Evolutionary conservation across 92 coral and sea anemone genomes (phyloP), one percentile per base, ranked within the genome.

Genomic region (Palythoa caribaeorum): DNA sequence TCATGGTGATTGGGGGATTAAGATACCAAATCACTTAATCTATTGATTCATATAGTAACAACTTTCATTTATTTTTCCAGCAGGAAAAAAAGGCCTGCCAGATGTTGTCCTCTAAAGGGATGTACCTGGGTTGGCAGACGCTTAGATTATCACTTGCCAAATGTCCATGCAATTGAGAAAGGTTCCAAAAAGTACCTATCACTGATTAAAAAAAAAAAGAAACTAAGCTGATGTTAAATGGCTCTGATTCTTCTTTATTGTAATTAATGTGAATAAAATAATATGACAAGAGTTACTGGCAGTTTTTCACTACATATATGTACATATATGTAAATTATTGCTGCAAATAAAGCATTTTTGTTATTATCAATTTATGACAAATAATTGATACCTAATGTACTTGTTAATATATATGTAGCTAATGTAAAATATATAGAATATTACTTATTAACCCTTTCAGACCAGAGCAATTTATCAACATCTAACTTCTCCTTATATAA

Each of bases 71-170:
- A 39, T 84, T 12, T 72, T 51, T 69, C n/a, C 70, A 40, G 39
- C 38, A 48, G 79, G 21, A 84, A 71, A 44, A 84, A 50, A 52
- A 84, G 79, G 69, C 39, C 80, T 53, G 75, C 71, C 17, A 87
- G 50, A 63, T 73, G 83, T 83, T 89, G 87, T 72, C 88, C 88
- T n/a, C 84, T 89, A 17, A 69, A 83, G 88, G 88, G 92, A 83
- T 89, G 92, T 89, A 83, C 84, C 76, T 89, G 88, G 92, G 88
- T 89, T 83, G 92, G 92, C 54, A 50, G 88, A 83, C 84, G 88
- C 71, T 89, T 83, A 21, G 92, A 83, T 89, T 89, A 89, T 77
- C 92, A 89, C 84, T 71, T 74, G 73, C 92, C 88, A 48, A 83
- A 83, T 52, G 84, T 83, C 38, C 88, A 89, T 78, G 79, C 65